These are phyloP conservation scores for Sylvilagus bachmani DNA, from an alignment of 2,113 vertebrate genomes.

Conservation along the genomic window DNA sequence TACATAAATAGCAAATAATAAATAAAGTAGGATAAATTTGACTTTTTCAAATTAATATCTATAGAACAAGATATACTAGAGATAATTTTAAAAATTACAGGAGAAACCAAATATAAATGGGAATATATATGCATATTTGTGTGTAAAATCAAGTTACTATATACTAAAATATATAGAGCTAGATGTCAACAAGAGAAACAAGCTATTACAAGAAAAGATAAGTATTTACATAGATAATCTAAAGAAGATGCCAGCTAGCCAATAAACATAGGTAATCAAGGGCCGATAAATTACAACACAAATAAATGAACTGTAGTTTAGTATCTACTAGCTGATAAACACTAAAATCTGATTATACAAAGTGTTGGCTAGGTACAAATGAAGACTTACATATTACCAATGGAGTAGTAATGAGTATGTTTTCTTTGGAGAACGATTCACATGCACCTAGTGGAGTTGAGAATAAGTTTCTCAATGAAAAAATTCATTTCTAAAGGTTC, in stretches of 20 bases:
- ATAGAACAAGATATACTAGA: not conserved
- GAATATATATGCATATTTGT: fast-evolving
- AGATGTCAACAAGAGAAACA: not conserved
- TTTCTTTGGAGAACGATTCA: not conserved
- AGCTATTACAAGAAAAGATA: not conserved
- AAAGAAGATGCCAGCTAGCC: not conserved
- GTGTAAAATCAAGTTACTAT: not conserved
- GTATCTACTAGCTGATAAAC: not conserved
- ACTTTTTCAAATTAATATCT: not conserved
- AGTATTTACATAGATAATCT: not conserved
- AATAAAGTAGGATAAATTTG: not conserved
- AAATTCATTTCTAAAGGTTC: not conserved
- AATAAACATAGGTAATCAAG: not conserved
- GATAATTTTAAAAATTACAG: not conserved
- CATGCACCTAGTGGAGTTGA: not conserved
- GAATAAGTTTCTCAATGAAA: not conserved
- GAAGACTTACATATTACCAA: not conserved
- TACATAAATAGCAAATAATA: not conserved
- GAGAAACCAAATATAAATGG: not conserved
- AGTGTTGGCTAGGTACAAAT: not conserved
- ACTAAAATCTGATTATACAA: not conserved
- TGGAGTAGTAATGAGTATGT: not conserved
- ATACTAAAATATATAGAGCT: not conserved
- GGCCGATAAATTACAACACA: not conserved
- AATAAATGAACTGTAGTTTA: not conserved